Base-by-base conservation (phyloP, 2,797 vertebrate genomes). In the Ctenochaetus hawaiiensis region DNA sequence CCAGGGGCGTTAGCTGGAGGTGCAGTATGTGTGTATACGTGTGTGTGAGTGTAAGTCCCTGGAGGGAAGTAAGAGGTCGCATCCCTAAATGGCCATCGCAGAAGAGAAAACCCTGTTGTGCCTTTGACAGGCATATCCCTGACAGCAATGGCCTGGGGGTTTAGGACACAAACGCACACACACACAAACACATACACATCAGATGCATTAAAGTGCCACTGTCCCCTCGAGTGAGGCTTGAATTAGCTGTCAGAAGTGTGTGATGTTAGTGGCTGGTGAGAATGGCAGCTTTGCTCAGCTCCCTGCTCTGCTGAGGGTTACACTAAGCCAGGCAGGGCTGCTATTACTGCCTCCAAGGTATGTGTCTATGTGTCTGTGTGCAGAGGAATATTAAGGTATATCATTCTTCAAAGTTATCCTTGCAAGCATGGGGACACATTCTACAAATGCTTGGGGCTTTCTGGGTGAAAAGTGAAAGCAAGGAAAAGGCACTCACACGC, bases 61-160 rank as follows among this genome's bases (percentile, higher is more conserved):
- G 11, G 41, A 72, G 61, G 67, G 59, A 81, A 87, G 65, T 44
- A 80, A 10, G 70, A 68, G 78, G 82, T 82, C 80, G 68, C 70
- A 77, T 78, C 85, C 78, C 80, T 88, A 90, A 89, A 90, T 85
- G 92, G 81, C 86, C 82, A 87, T 81, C 82, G 64, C 72, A 67
- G 41, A 82, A 66, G 65, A 85, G 68, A 77, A 77, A 82, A 77
- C 66, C 66, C 69, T 80, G 63, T 57, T 79, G 78, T 74, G 69
- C 47, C 13, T 90, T 79, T 86, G 81, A 90, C 62, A 62, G 82
- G 9, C 83, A 77, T 57, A 77, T 82, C 80, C 77, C 77, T 83
- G 90, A 91, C 89, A 89, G 83, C 60, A 47, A 75, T 77, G 75
- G 82, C 90, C 90, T 76, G 10, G 12, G 78, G 84, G 67, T 82